Percentiles rank a stretch among this genome's conserved stretches.
Evolutionary conservation across 2,888 invertebrate genomes (phyloP).

Genomic region (Dioctria rufipes): DNA sequence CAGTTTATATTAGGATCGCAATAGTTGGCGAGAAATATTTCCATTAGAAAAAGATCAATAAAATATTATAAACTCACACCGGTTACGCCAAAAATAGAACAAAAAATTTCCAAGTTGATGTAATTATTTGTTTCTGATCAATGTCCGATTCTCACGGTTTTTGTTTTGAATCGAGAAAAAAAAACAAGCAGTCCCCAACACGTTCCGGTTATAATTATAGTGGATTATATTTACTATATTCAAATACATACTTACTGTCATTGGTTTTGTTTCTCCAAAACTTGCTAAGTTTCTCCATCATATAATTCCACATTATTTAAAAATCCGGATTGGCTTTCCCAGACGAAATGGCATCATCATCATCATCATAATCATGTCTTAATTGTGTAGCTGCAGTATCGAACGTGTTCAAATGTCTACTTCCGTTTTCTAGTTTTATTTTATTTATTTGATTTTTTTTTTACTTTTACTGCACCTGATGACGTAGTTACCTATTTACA

Average conservation of each 20-base stretch:
- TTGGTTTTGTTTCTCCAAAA: conserved; percentile 54
- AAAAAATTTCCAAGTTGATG: conserved; percentile 18
- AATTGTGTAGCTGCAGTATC: conserved; percentile 7
- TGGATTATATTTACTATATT: background rate
- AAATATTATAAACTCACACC: too few relatives aligned
- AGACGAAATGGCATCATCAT: background rate
- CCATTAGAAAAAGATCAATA: too few relatives aligned
- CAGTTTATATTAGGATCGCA: too few relatives aligned
- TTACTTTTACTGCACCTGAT: background rate
- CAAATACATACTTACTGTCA: conserved; percentile 54
- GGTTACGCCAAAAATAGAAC: conserved; percentile 12
- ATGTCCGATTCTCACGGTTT: background rate
- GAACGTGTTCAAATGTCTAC: background rate
- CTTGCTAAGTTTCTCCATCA: conserved; percentile 50
- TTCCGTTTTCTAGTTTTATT: background rate
- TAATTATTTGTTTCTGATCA: conserved; percentile 36
- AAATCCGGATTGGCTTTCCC: background rate
- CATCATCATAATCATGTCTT: conserved; percentile 23
- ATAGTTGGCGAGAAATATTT: background rate
- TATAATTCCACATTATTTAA: conserved; percentile 57
- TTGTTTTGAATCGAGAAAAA: background rate
- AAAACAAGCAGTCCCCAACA: background rate
- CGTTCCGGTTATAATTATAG: background rate
- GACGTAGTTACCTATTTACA: background rate
- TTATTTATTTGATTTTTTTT: background rate